Conservation (phyloP, 2,797 vertebrate species). For the Pantherophis alleghaniensis region DNA sequence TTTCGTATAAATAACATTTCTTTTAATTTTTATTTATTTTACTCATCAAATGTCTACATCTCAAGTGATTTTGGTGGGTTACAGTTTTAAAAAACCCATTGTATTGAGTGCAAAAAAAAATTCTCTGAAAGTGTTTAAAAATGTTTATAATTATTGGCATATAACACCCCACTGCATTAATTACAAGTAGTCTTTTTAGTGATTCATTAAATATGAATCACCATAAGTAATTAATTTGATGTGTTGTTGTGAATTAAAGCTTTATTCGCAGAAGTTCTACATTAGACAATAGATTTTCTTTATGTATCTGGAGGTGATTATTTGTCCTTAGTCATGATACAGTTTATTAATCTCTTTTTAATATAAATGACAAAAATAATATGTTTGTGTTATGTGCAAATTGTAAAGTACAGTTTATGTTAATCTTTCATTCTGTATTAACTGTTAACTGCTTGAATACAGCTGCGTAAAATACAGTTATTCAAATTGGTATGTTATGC, state of each 20-base stretch:
- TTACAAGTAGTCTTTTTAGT: not conserved
- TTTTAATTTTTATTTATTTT: not conserved
- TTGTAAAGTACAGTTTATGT: slow-evolving; percentile 15
- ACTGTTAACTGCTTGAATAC: not conserved
- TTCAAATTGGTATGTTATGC: slow-evolving; percentile 30
- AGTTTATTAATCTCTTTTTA: not conserved
- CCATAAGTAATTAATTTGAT: not conserved
- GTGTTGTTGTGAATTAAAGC: not conserved
- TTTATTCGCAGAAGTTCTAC: slow-evolving; percentile 4
- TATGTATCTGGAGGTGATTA: not conserved
- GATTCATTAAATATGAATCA: slow-evolving; percentile 6
- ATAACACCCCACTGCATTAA: rapidly evolving
- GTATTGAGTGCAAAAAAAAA: not conserved
- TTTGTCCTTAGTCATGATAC: not conserved
- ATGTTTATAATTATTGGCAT: not conserved
- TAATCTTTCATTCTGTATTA: not conserved
- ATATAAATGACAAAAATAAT: not conserved
- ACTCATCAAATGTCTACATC: not conserved
- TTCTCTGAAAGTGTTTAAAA: not conserved
- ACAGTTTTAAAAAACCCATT: not conserved
- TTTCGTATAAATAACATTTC: not conserved
- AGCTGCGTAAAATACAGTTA: slow-evolving; percentile 23
- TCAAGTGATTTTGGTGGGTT: not conserved
- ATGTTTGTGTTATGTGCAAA: not conserved
- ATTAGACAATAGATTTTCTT: slow-evolving; percentile 5